A percentile compares a stretch with the other conserved stretches of the same genome.
Evolutionary conservation across 2,113 vertebrate species (phyloP).

Genomic region (Sminthopsis crassicaudata): DNA sequence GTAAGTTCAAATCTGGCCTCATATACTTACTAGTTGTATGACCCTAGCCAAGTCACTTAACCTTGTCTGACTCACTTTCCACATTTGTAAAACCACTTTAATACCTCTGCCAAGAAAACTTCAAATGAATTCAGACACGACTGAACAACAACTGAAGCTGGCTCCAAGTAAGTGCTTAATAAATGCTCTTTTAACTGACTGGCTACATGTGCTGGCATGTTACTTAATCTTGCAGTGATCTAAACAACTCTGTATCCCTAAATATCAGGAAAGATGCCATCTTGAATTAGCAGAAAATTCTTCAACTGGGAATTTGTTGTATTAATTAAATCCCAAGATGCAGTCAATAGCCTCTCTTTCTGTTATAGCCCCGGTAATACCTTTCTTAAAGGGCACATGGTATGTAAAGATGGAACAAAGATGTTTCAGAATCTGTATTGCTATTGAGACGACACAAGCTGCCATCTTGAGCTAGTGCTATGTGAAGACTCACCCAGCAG

Average conservation of each 20-base stretch:
- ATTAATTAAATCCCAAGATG: not conserved
- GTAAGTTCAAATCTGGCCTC: not conserved
- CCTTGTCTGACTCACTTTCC: not conserved
- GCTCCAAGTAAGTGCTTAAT: not conserved
- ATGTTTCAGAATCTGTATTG: no score
- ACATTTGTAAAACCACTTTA: not conserved
- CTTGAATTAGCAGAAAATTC: not conserved
- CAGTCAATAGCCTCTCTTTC: not conserved
- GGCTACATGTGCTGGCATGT: not conserved
- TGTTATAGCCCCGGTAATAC: not conserved
- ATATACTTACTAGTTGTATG: not conserved
- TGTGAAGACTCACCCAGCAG: slow-evolving; percentile 92
- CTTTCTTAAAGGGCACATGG: not conserved
- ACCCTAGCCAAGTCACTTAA: not conserved
- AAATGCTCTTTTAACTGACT: not conserved
- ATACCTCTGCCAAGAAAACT: not conserved
- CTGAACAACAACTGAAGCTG: not conserved
- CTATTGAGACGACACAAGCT: fast-evolving
- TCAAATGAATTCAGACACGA: not conserved
- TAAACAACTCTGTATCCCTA: not conserved
- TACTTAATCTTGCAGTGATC: not conserved
- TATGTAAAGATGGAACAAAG: fast-evolving
- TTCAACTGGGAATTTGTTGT: not conserved
- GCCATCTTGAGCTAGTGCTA: not conserved
- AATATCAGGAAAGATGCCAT: not conserved